Evolutionary conservation across 2,888 invertebrate species (phyloP), one percentile per base, ranked within the genome.

Genomic region (Agrotis puta): DNA sequence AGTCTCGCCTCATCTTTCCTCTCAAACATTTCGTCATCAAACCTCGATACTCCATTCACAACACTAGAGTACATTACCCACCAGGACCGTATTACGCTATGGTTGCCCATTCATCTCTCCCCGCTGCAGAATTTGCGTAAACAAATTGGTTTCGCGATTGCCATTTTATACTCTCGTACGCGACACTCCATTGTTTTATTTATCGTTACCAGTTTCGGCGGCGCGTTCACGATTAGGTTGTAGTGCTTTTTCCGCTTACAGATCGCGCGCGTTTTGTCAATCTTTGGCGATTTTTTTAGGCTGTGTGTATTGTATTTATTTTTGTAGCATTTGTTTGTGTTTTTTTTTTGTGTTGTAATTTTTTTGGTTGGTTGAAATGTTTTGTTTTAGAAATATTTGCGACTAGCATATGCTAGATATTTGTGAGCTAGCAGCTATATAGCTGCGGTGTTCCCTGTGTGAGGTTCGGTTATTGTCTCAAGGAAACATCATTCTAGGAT

Each of bases 141-240:
- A 96, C 96, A 96, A 96, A 96, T 96, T 96, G 96, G 96, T 96
- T 96, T 95, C 94, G 94, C 95, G 95, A 96, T 96, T 96, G 95
- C 96, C 95, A 96, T 96, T 95, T 96, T 95, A 95, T 95, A 95
- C 95, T 94, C 94, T 92, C 93, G 92, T 92, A 90, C 91, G 93
- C 94, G 94, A 93, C 92, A 93, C 93, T 94, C 94, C 93, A 95
- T 95, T 96, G 95, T 95, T 96, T 96, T 95, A 95, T 96, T 96
- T 96, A 96, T 95, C 92, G 95, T 91, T 89, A 89, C 93, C 94
- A 93, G 95, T 95, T 95, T 94, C 94, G 93, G 94, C 93, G 91
- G 92, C 92, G 93, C 91, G 91, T 88, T 90, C 90, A 91, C 95
- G 95, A 95, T 96, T 95, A 96, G 95, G 95, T 92, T 90, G 92